Base-by-base conservation (phyloP, 2,888 invertebrate genomes). In the Bursaphelenchus okinawaensis region DNA sequence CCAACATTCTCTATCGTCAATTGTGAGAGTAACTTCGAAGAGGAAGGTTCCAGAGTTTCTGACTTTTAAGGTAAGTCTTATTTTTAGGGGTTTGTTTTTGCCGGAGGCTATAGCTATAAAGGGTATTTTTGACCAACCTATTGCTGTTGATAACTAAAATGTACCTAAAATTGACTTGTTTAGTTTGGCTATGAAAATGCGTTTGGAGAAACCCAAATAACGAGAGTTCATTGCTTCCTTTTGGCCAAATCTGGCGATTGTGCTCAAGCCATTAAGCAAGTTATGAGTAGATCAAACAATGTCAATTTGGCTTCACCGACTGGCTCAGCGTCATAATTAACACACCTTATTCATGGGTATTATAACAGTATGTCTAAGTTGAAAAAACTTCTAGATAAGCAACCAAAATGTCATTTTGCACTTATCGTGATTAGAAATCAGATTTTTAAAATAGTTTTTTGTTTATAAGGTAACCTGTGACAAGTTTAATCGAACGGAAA, bases 1-100 rank as follows among this genome's bases (percentile, higher is more conserved):
- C 66, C 59, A 60, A 65, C 1, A 68, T 61, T 91, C 92, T 0
- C 86, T 98, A 62, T 90, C 91, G 1, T 90, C 91, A 59, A 92
- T 98, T 76, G 91, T 95, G 8, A 93, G 92, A 86, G 98, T 98
- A 69, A 96, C 96, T 0, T 93, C 94, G 12, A 92, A 93, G 83
- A 93, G 93, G 83, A 88, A 90, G 64, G 90, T 92, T 83, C 94
- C 95, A 0, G 93, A 96, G 84, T 86, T 96, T 76, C 93, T 98
- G 69, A 96, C 96, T 0, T 95, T 98, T 84, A 79, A 78, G 54
- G 54, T 54, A 26, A 9, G 40, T 40, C 9, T 9, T 40, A n/a
- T n/a, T n/a, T n/a, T n/a, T n/a, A n/a, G n/a, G n/a, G n/a, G n/a
- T n/a, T n/a, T n/a, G n/a, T n/a, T n/a, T n/a, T n/a, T n/a, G n/a